phyloP scores from a whole-genome alignment of 2,888 invertebrate genomes.

The Sarcophaga subvicina region DNA sequence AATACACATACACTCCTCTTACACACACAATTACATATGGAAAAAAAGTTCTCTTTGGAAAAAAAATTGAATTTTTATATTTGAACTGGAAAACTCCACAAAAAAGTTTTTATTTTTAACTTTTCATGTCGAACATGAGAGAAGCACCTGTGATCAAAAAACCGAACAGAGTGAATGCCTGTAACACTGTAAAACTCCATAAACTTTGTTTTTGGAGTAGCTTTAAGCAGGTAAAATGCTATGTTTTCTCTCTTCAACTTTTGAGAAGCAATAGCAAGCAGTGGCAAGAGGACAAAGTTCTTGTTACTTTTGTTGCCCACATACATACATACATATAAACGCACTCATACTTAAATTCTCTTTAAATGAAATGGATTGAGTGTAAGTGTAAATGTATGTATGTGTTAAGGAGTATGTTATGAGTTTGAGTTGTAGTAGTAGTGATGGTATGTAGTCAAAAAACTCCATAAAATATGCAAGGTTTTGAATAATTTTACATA shows the following conservation, averaged over 20 bases:
- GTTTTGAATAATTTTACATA: slow-evolving; percentile 71
- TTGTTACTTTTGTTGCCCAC: slow-evolving; percentile 18
- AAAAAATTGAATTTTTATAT: slow-evolving; percentile 40
- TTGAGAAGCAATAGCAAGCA: neutral
- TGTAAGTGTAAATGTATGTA: neutral
- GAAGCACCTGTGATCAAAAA: slow-evolving; percentile 35
- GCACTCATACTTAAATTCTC: neutral
- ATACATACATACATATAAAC: neutral
- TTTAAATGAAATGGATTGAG: neutral
- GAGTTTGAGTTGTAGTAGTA: neutral
- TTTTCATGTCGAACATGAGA: slow-evolving; percentile 57
- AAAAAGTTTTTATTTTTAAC: slow-evolving; percentile 39
- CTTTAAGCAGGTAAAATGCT: slow-evolving; percentile 38
- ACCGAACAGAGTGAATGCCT: neutral
- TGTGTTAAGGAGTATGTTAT: neutral
- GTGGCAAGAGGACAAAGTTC: slow-evolving; percentile 49
- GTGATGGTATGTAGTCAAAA: slow-evolving; percentile 64
- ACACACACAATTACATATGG: neutral
- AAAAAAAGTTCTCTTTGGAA: slow-evolving; percentile 1
- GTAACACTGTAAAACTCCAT: slow-evolving; percentile 18
- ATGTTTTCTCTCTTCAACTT: slow-evolving; percentile 11
- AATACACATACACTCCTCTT: neutral
- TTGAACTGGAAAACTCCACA: slow-evolving; percentile 30
- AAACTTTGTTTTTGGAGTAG: slow-evolving; percentile 43
- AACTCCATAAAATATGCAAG: slow-evolving; percentile 70